Evolutionary conservation across 2,888 invertebrate genomes (phyloP).

Genomic region (Drosophila longiperda): DNA sequence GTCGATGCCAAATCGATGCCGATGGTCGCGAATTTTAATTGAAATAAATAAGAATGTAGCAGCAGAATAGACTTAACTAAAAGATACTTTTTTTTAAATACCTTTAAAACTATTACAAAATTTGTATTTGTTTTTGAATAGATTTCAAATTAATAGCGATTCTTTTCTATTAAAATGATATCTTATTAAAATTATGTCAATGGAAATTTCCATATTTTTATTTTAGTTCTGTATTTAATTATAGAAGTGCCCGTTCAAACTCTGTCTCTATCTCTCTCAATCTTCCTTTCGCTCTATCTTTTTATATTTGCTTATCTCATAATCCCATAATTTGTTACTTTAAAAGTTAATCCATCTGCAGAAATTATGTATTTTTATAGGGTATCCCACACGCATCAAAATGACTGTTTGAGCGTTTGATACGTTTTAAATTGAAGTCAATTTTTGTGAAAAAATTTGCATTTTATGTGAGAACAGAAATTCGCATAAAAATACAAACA

Average conservation of each 20-base stretch:
- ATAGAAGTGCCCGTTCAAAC: neutral
- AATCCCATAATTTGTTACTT: neutral
- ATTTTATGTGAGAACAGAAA: constrained; percentile 46
- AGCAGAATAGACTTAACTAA: neutral
- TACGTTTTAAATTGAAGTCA: constrained; percentile 79
- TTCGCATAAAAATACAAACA: constrained; percentile 22
- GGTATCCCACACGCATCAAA: constrained; percentile 26
- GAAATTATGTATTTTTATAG: constrained; percentile 5
- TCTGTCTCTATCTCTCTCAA: neutral
- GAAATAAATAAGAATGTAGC: constrained; percentile 32
- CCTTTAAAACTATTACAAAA: neutral
- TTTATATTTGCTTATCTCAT: neutral
- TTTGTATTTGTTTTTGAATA: neutral
- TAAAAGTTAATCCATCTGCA: neutral
- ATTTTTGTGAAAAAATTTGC: constrained; percentile 62
- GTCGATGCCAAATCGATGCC: constrained; percentile 50
- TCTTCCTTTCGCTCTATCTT: neutral
- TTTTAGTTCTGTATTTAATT: neutral
- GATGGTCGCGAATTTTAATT: constrained; percentile 47
- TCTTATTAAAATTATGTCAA: neutral
- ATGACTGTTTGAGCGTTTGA: constrained; percentile 44
- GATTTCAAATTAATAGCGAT: neutral
- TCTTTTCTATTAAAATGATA: neutral
- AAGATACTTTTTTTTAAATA: constrained; percentile 20
- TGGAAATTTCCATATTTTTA: neutral